These are phyloP conservation scores for Neogale vison DNA, from an alignment of 2,113 vertebrate genomes.

Conservation along the genomic window DNA sequence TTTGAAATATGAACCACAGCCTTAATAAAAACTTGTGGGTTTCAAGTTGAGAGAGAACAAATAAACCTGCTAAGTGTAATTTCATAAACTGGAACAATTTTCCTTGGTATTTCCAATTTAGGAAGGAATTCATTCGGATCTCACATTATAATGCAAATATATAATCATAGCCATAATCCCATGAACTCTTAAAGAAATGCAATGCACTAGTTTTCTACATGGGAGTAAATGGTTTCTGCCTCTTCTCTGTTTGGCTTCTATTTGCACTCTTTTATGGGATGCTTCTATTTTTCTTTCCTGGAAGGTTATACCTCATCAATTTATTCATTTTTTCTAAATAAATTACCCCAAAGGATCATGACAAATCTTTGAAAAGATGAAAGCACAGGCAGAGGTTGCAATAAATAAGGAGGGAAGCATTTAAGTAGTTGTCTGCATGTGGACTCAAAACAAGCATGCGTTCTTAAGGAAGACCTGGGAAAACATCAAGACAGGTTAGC, in stretches of 20 bases:
- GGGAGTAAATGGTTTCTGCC: neutral
- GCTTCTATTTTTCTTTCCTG: neutral
- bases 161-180: neutral
- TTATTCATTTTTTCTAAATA: slow-evolving; percentile 55
- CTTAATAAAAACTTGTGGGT: slow-evolving; percentile 76
- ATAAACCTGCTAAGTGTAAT: slow-evolving; percentile 78
- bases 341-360: slow-evolving; percentile 39
- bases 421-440: slow-evolving; percentile 48
- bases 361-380: slow-evolving; percentile 64
- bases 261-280: slow-evolving; percentile 44
- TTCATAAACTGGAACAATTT: slow-evolving; percentile 77
- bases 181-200: neutral
- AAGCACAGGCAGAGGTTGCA: slow-evolving; percentile 11
- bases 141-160: slow-evolving; percentile 57
- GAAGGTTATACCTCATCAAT: slow-evolving; percentile 13
- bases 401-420: slow-evolving; percentile 26
- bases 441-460: slow-evolving; percentile 11
- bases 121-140: slow-evolving; percentile 59
- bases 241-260: slow-evolving; percentile 35
- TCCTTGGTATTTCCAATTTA: slow-evolving; percentile 64
- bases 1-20: slow-evolving; percentile 75
- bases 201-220: neutral
- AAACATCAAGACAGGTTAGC: slow-evolving; percentile 68
- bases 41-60: slow-evolving; percentile 77
- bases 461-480: slow-evolving; percentile 58